Percentiles rank a stretch among this genome's conserved stretches.
phyloP scores from a whole-genome alignment of 1,140 invertebrate species.

The Drosophila arizonae region DNA sequence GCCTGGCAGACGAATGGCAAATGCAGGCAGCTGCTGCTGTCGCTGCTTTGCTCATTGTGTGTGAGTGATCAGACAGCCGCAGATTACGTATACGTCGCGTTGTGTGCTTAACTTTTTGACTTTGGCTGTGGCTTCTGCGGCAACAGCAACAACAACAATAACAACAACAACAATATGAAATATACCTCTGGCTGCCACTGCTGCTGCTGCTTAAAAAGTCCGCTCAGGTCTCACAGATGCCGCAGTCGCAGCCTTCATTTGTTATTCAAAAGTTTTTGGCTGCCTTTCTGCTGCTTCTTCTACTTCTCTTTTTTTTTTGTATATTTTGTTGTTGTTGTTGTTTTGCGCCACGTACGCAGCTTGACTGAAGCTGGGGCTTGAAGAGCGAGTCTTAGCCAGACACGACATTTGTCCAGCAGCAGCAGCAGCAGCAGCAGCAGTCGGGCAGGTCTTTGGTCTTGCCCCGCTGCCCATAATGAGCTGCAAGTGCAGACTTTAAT shows the following conservation, averaged over 20 bases:
- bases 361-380: neutral
- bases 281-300: constrained; percentile 37
- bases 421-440: neutral
- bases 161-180: constrained; percentile 8
- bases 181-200: constrained; percentile 38
- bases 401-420: constrained; percentile 27
- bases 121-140: constrained; percentile 71
- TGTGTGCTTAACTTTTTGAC: constrained; percentile 76
- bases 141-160: constrained; percentile 15
- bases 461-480: constrained; percentile 17
- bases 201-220: constrained; percentile 72
- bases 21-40: neutral
- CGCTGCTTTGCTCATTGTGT: constrained; percentile 52
- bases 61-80: constrained; percentile 77
- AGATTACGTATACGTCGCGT: constrained; percentile 78
- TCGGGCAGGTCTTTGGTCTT: constrained; percentile 22
- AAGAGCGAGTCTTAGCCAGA: constrained; percentile 9
- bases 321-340: constrained; percentile 7
- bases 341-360: constrained; percentile 46
- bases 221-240: constrained; percentile 68
- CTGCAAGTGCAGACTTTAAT: constrained; percentile 25
- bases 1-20: constrained; percentile 22
- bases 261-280: constrained; percentile 78
- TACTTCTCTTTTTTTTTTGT: neutral
- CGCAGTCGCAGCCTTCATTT: constrained; percentile 72